Evolutionary conservation across 2,113 vertebrate genomes (phyloP), one percentile per base, ranked within the genome.

Genomic region (Phalacrocorax carbo): DNA sequence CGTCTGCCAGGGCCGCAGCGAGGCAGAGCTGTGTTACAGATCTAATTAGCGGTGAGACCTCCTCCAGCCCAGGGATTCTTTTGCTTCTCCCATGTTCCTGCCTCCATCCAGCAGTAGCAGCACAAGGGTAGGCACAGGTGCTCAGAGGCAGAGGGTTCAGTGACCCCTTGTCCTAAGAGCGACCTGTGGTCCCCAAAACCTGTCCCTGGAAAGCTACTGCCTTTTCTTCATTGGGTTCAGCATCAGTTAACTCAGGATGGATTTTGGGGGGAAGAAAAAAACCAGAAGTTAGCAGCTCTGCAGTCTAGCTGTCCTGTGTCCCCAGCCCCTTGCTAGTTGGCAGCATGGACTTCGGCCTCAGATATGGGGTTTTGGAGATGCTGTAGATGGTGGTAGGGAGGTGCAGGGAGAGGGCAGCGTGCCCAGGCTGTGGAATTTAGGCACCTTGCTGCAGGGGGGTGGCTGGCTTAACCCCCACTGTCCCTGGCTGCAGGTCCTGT

Each of bases 91-190:
- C 0, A 0, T 2, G 2, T 73, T 77, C 22, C 54, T 82, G 57
- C 52, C 66, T 86, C 42, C 14, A 36, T 57, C 32, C 34, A 36
- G 62, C 62, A 48, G 25, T 1, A 79, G 34, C 42, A 72, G 27
- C 4, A 0, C 12, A 10, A n/a, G 29, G 38, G n/a, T 54, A 32
- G 42, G 42, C 11, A 4, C 0, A 1, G 52, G 7, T 68, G 20
- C 78, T 93, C 13, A 21, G 57, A 25, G 36, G 34, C 29, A 91
- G 46, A 44, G 36, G 19, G 25, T 23, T 88, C 34, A 25, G 20
- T 30, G 57, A 44, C 0, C 0, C 57, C 17, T 40, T 48, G 29
- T 34, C 40, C 36, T 66, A 20, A 30, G n/a, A 82, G 80, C 36
- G 40, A 15, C 34, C 21, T 0, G 0, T n/a, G 29, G 34, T 80